phyloP scores from a whole-genome alignment of 2,113 vertebrate genomes.

The Cryptotis parvus region DNA sequence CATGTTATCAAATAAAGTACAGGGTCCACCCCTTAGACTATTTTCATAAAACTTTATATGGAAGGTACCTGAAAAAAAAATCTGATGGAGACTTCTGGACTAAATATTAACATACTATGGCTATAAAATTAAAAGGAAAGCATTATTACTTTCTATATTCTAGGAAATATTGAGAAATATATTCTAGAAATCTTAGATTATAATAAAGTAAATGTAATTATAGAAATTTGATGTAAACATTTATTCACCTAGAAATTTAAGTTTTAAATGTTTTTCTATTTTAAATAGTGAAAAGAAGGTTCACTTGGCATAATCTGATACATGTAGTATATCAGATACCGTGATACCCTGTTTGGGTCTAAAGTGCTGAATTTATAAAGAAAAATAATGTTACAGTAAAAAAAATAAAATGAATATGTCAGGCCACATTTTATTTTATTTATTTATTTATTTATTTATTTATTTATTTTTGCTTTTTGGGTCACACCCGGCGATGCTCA shows the following conservation, averaged over 20 bases:
- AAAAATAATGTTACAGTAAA: not conserved
- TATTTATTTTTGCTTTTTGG: too few species aligned
- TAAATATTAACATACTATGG: not conserved
- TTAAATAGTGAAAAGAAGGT: not conserved
- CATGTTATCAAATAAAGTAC: not conserved
- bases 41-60: not conserved
- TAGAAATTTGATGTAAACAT: not conserved
- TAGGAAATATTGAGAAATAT: not conserved
- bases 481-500: too few species aligned
- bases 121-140: not conserved
- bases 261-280: not conserved
- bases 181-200: not conserved
- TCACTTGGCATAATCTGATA: not conserved
- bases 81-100: not conserved
- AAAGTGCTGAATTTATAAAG: constrained; percentile 6
- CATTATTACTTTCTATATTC: not conserved
- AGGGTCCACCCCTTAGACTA: not conserved
- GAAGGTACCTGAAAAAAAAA: not conserved
- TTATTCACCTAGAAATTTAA: not conserved
- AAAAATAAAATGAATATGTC: not conserved
- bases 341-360: not conserved
- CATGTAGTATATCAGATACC: not conserved
- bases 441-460: too few species aligned
- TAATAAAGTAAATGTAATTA: not conserved
- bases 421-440: not conserved